Evolutionary conservation across 2,888 invertebrate species (phyloP).

Genomic region (Nomada ferruginata): DNA sequence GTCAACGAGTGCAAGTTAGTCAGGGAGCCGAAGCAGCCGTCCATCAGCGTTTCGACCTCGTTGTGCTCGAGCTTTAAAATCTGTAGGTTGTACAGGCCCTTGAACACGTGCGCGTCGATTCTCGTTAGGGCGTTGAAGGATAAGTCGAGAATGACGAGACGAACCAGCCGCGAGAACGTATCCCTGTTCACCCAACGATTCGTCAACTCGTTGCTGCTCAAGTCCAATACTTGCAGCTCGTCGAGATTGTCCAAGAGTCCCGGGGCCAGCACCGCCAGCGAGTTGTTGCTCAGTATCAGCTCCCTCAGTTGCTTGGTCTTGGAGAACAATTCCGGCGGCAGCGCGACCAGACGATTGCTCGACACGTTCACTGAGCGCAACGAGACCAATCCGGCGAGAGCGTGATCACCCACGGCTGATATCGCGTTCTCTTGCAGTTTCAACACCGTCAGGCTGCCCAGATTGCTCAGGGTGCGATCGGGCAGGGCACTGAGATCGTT

Average conservation of each 20-base stretch:
- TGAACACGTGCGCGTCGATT: slow-evolving; percentile 90
- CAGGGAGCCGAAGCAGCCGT: slow-evolving; percentile 90
- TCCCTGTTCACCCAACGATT: slow-evolving; percentile 92
- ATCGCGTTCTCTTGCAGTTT: slow-evolving; percentile 91
- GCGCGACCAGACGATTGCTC: slow-evolving; percentile 90
- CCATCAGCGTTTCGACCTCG: slow-evolving; percentile 88
- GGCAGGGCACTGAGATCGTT: slow-evolving; percentile 90
- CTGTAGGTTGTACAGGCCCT: slow-evolving; percentile 90
- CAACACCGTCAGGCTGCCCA: slow-evolving; percentile 89
- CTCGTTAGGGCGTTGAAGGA: slow-evolving; percentile 90
- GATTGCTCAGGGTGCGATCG: slow-evolving; percentile 89
- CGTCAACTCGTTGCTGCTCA: slow-evolving; percentile 91
- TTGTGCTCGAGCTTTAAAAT: slow-evolving; percentile 91
- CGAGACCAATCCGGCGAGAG: slow-evolving; percentile 89
- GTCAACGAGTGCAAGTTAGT: slow-evolving; percentile 91
- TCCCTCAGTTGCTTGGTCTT: slow-evolving; percentile 90
- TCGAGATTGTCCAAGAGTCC: slow-evolving; percentile 90
- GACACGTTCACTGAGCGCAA: slow-evolving; percentile 91
- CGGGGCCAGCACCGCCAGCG: slow-evolving; percentile 90
- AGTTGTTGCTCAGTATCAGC: slow-evolving; percentile 91
- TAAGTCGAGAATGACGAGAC: slow-evolving; percentile 90
- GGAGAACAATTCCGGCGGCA: slow-evolving; percentile 92
- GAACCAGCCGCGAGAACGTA: slow-evolving; percentile 90
- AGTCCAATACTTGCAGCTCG: slow-evolving; percentile 90
- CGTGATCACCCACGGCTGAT: slow-evolving; percentile 90